Conservation (phyloP, 2,113 vertebrate species). For the Zosterops japonicus region DNA sequence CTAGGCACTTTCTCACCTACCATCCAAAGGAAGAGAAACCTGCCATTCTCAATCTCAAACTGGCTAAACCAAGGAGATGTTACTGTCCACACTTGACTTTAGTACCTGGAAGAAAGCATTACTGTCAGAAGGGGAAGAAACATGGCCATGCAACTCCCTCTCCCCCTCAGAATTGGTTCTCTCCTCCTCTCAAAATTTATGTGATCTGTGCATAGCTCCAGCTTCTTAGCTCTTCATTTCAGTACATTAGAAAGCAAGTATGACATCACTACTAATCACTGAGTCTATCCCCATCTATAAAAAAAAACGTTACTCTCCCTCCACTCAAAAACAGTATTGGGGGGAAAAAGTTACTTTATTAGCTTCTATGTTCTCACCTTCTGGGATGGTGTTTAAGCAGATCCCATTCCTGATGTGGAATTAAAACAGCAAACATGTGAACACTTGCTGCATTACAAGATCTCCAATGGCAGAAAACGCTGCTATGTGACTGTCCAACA, state of each 20-base stretch:
- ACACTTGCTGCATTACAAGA: background rate
- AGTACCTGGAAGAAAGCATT: background rate
- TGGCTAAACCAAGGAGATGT: background rate
- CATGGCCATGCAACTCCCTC: accelerated
- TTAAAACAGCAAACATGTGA: background rate
- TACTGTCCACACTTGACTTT: background rate
- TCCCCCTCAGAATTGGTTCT: background rate
- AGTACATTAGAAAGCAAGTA: background rate
- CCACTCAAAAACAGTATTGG: background rate
- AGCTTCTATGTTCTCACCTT: background rate
- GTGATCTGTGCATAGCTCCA: background rate
- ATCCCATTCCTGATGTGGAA: background rate
- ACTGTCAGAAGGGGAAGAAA: background rate
- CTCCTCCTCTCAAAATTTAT: background rate
- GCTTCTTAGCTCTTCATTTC: background rate
- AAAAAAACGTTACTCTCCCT: background rate
- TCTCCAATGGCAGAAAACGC: background rate
- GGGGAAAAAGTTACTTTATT: background rate
- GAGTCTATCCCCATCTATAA: background rate
- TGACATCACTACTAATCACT: accelerated
- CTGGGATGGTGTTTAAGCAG: background rate
- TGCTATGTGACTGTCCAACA: background rate
- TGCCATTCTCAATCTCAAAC: background rate
- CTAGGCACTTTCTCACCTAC: background rate
- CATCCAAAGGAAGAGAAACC: background rate